phyloP scores from a whole-genome alignment of 2,888 invertebrate species.

The Caenorhabditis macrosperma region DNA sequence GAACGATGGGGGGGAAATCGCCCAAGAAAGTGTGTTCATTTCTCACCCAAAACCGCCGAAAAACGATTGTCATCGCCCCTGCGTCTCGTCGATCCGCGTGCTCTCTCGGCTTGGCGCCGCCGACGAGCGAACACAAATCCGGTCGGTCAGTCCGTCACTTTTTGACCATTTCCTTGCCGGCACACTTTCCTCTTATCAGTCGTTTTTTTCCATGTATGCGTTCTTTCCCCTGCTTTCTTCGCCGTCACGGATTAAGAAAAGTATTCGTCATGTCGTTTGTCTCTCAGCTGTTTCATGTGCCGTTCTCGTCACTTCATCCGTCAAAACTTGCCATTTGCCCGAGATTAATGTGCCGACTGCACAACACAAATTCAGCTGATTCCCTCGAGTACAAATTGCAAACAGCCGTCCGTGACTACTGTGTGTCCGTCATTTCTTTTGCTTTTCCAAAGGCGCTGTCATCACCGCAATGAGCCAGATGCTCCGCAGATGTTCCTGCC shows the following conservation, averaged over 20 bases:
- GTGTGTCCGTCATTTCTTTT: neutral
- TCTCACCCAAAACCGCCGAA: slow-evolving; percentile 53
- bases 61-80: slow-evolving; percentile 53
- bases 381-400: slow-evolving; percentile 55
- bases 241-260: too few relatives aligned
- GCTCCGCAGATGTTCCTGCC: slow-evolving; percentile 33
- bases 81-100: neutral
- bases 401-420: slow-evolving; percentile 44
- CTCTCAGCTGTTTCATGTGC: too few relatives aligned
- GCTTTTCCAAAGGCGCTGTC: slow-evolving; percentile 34
- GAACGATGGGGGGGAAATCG: slow-evolving; percentile 21
- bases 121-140: slow-evolving; percentile 41
- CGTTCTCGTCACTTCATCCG: neutral
- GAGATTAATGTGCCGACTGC: slow-evolving; percentile 36
- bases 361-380: slow-evolving; percentile 23
- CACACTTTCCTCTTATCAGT: slow-evolving; percentile 26
- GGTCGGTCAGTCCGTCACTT: slow-evolving; percentile 31
- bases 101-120: slow-evolving; percentile 9
- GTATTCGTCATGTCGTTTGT: too few relatives aligned
- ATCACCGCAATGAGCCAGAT: slow-evolving; percentile 42
- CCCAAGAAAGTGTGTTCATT: slow-evolving; percentile 42
- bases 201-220: slow-evolving; percentile 7
- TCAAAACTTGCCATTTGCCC: slow-evolving; percentile 38
- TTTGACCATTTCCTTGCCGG: slow-evolving; percentile 35
- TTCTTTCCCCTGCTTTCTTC: neutral